phyloP scores from a whole-genome alignment of 2,113 vertebrate genomes.

The Galbula dea region DNA sequence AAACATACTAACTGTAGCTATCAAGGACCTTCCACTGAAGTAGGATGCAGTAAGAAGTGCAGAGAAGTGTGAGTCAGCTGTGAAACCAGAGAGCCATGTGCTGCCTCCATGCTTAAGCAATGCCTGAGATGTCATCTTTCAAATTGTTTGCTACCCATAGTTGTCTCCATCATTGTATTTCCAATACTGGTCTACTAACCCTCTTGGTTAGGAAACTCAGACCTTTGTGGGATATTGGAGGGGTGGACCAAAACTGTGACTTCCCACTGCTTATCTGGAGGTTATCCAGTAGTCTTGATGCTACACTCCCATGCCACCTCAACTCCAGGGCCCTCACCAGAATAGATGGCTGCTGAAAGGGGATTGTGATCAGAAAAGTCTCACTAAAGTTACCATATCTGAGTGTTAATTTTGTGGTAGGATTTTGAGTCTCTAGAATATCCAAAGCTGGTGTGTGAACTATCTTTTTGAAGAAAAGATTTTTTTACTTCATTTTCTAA shows the following conservation, averaged over 20 bases:
- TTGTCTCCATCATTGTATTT: neutral
- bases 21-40: neutral
- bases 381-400: neutral
- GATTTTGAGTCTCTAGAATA: neutral
- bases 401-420: neutral
- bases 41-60: rapidly evolving
- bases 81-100: neutral
- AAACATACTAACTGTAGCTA: neutral
- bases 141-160: neutral
- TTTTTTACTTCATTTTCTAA: neutral
- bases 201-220: neutral
- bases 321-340: neutral
- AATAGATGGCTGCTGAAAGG: neutral
- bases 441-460: neutral
- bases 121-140: neutral
- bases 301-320: neutral
- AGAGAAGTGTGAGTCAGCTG: neutral
- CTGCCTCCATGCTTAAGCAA: neutral
- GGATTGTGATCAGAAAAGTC: neutral
- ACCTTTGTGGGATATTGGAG: neutral
- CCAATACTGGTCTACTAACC: neutral
- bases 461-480: neutral
- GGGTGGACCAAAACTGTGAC: neutral
- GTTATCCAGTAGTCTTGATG: rapidly evolving
- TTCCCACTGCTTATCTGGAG: neutral